A percentile compares a stretch with the other conserved stretches of the same genome.
Conservation (phyloP, 2,797 vertebrate species). For the Potorous gilbertii region DNA sequence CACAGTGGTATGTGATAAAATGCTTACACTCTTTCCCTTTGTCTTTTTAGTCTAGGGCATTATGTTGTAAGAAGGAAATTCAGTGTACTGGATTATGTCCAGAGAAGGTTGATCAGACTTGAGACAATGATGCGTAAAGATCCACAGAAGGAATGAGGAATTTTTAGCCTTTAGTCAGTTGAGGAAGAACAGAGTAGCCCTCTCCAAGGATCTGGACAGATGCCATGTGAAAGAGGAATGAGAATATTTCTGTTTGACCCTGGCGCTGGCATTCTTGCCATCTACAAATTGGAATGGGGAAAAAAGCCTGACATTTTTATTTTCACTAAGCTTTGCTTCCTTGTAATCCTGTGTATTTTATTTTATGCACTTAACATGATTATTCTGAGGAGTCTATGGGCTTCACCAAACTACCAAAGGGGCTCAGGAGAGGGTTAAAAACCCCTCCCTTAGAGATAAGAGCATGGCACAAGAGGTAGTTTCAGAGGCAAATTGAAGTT, state of each 20-base stretch:
- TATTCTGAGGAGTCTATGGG: too few relatives aligned
- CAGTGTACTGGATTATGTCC: neutral
- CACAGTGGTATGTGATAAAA: neutral
- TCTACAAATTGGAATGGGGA: neutral
- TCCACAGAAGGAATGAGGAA: neutral
- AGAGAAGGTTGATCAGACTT: neutral
- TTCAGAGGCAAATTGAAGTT: neutral
- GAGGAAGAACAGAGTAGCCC: neutral
- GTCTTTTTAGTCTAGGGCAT: neutral
- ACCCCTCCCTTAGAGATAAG: neutral
- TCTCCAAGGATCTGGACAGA: neutral
- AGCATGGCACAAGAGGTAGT: neutral
- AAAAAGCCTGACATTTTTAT: neutral
- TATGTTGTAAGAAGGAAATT: neutral
- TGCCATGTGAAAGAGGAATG: neutral
- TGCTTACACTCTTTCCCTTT: neutral
- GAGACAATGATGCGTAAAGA: neutral
- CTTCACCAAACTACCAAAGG: neutral
- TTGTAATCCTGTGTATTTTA: neutral
- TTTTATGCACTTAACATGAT: neutral
- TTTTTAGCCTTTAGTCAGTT: neutral
- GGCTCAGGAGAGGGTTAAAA: neutral
- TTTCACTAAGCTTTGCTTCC: neutral
- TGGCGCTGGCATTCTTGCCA: too few relatives aligned
- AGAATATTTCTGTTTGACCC: neutral